phyloP scores from a whole-genome alignment of 2,797 vertebrate genomes.

The Urosaurus nigricauda region DNA sequence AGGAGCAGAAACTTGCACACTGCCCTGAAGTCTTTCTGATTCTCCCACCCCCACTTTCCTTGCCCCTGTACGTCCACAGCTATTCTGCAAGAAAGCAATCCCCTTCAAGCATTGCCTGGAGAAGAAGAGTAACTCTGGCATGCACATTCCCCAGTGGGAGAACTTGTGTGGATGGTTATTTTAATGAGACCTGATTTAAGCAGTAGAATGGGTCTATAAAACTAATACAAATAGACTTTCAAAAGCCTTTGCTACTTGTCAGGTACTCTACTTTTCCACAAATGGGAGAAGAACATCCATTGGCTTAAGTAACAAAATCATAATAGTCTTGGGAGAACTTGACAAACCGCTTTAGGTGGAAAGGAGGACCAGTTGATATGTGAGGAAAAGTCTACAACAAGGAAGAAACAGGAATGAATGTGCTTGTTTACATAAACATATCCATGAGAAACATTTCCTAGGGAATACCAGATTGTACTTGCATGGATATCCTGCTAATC shows the following conservation, averaged over 20 bases:
- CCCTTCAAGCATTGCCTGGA: slow-evolving; percentile 72
- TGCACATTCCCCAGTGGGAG: slow-evolving; percentile 76
- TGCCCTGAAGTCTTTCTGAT: slow-evolving; percentile 68
- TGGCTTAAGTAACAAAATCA: slow-evolving; percentile 70
- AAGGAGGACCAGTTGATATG: background rate
- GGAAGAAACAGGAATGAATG: background rate
- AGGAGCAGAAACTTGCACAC: slow-evolving; percentile 61
- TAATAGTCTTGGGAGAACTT: slow-evolving; percentile 41
- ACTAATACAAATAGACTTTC: slow-evolving; percentile 78
- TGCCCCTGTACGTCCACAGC: slow-evolving; percentile 18
- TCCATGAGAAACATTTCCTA: background rate
- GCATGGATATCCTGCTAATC: background rate
- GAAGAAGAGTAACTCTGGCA: slow-evolving; percentile 76
- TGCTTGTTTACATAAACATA: slow-evolving; percentile 13
- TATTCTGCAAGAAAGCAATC: slow-evolving; percentile 71
- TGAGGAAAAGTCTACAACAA: background rate
- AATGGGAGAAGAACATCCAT: slow-evolving; percentile 70
- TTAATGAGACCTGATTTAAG: slow-evolving; percentile 80
- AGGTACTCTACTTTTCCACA: slow-evolving; percentile 53
- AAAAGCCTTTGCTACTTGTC: slow-evolving; percentile 73
- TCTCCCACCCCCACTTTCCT: background rate
- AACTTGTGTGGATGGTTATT: slow-evolving; percentile 78
- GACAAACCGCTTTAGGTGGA: slow-evolving; percentile 17
- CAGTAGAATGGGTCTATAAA: slow-evolving; percentile 79
- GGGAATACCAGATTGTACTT: background rate